A percentile compares a stretch with the other conserved stretches of the same genome.
Evolutionary conservation across 1,140 invertebrate genomes (phyloP).

Genomic region (Drosophila trapezifrons): DNA sequence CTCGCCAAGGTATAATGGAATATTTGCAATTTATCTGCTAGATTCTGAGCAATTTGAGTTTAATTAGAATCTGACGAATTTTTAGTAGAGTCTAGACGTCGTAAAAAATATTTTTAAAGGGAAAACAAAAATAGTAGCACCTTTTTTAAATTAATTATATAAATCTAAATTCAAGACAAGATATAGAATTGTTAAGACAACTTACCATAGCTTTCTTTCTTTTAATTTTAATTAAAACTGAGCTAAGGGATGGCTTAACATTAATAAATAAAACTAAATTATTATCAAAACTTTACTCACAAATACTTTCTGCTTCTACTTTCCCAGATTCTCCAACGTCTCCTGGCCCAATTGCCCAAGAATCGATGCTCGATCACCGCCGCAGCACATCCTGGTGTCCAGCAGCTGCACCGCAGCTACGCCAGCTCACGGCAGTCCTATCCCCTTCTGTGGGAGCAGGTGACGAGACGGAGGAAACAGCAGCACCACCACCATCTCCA

Average conservation of each 20-base stretch:
- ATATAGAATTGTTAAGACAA: too few species aligned
- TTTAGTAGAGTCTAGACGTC: background rate
- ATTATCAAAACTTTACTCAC: background rate
- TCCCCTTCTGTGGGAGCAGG: slow-evolving; percentile 62
- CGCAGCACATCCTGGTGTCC: slow-evolving; percentile 29
- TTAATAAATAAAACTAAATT: too few species aligned
- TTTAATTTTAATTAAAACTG: background rate
- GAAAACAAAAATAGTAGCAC: too few species aligned
- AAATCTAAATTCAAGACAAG: too few species aligned
- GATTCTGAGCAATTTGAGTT: background rate
- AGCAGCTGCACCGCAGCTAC: slow-evolving; percentile 59
- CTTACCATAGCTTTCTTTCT: background rate
- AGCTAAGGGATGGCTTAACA: too few species aligned
- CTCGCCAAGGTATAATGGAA: slow-evolving; percentile 73
- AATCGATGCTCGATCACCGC: slow-evolving; percentile 42
- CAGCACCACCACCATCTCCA: slow-evolving; percentile 31
- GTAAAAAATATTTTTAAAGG: background rate
- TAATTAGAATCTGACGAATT: background rate
- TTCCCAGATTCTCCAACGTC: slow-evolving; percentile 76
- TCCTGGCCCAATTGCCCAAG: slow-evolving; percentile 78
- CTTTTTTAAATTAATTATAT: background rate
- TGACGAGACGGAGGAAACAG: slow-evolving; percentile 56
- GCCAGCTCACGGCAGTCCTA: slow-evolving; percentile 53
- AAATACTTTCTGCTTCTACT: background rate
- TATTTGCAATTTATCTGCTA: background rate